Evolutionary conservation across 1,140 invertebrate genomes (phyloP).

Genomic region (Drosophila triauraria): DNA sequence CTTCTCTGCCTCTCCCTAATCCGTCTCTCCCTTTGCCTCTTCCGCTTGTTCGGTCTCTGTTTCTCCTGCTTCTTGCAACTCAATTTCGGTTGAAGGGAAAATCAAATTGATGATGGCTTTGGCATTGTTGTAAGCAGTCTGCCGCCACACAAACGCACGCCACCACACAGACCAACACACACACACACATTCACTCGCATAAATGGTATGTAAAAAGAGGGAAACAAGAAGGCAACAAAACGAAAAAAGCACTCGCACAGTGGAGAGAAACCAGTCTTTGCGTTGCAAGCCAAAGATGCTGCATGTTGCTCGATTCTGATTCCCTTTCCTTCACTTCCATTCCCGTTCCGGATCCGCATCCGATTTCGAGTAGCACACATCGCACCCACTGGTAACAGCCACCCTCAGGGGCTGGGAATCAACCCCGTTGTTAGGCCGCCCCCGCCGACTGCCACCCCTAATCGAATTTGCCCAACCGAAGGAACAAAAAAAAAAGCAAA

Average conservation of each 20-base stretch:
- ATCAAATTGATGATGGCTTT: constrained; percentile 39
- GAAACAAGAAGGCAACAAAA: constrained; percentile 11
- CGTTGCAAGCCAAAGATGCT: constrained; percentile 24
- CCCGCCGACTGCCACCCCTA: constrained; percentile 8
- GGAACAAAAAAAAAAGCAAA: constrained; percentile 5
- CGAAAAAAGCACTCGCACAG: constrained; percentile 18
- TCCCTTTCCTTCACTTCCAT: not conserved
- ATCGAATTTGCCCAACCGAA: not conserved
- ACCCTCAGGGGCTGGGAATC: constrained; percentile 14
- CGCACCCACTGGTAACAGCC: constrained; percentile 1
- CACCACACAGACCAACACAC: not conserved
- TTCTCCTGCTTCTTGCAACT: constrained; percentile 27
- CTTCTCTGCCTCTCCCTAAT: constrained; percentile 23
- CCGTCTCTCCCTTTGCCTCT: constrained; percentile 9
- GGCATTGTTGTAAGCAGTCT: constrained; percentile 32
- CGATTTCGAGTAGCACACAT: constrained; percentile 7
- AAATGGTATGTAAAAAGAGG: constrained; percentile 16
- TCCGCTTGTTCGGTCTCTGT: constrained; percentile 7
- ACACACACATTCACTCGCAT: constrained; percentile 1
- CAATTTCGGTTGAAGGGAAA: constrained; percentile 33
- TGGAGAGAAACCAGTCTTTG: constrained; percentile 33
- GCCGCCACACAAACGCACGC: constrained; percentile 9
- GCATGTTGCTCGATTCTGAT: constrained; percentile 9
- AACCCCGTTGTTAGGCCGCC: constrained; percentile 20
- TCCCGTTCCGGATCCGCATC: constrained; percentile 2